These are phyloP conservation scores for Homalodisca vitripennis DNA, from an alignment of 1,140 invertebrate genomes.

Conservation along the genomic window DNA sequence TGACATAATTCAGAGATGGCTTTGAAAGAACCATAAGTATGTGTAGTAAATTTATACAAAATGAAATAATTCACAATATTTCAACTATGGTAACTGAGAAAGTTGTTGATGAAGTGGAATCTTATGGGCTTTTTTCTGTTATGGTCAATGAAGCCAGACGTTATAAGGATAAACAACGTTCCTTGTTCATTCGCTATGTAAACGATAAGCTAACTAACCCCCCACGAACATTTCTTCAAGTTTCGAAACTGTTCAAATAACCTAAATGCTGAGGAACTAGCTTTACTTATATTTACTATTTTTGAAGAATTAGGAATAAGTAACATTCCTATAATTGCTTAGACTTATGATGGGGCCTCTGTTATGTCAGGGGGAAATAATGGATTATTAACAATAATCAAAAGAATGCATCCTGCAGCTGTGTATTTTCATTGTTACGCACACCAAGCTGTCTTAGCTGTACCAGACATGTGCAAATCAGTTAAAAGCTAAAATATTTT, in stretches of 20 bases:
- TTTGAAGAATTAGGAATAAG: not conserved
- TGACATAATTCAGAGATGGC: not conserved
- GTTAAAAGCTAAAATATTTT: not conserved
- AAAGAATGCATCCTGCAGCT: not conserved
- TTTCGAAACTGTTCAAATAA: not conserved
- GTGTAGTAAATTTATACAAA: not conserved
- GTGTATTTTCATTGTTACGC: slow-evolving; percentile 33
- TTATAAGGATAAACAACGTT: not conserved
- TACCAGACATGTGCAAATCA: not conserved
- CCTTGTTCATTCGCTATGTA: not conserved
- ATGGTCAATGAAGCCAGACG: not conserved
- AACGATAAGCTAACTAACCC: not conserved
- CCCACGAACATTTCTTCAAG: not conserved
- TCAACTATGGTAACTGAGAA: not conserved
- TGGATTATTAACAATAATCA: not conserved
- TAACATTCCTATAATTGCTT: not conserved
- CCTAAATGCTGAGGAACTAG: not conserved
- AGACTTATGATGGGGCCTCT: not conserved
- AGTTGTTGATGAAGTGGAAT: no score
- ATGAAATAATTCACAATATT: not conserved
- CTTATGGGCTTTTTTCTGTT: no score
- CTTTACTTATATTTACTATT: not conserved
- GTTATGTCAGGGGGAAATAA: not conserved
- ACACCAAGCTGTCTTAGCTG: slow-evolving; percentile 53
- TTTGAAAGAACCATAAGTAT: not conserved